Base-by-base conservation (phyloP, 2,797 vertebrate species). In the Vultur gryphus region DNA sequence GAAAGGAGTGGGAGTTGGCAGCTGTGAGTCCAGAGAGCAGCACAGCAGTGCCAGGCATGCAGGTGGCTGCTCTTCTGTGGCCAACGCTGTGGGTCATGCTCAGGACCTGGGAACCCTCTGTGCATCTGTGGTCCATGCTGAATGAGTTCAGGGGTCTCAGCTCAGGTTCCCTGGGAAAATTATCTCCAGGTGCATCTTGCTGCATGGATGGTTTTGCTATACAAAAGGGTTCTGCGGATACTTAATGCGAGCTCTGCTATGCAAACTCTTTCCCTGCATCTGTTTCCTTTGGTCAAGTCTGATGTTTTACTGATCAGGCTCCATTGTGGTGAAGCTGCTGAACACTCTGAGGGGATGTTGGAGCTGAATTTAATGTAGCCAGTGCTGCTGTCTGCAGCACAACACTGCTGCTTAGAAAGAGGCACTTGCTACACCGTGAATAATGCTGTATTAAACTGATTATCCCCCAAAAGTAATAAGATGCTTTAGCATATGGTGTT, bases 301-400 rank as follows among this genome's bases (percentile, higher is more conserved):
- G 66, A 0, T 67, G 66, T 46, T 59, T 29, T 35, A 9, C 55
- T 72, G 43, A 6, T 33, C 10, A 29, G 58, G 26, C 69, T 69
- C 11, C 1, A 0, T 6, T 31, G 87, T 9, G 31, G 23, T 28
- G 14, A 71, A 61, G 62, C 54, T 75, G 67, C 70, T 55, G 70
- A 54, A 24, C 2, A 0, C 35, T n/a, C 39, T 24, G n/a, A 23
- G 33, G 39, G 28, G 24, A 24, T 39, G 35, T 14, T 0, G 0
- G 67, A 62, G 55, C 77, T 29, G 31, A 25, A 4, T 35, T 61
- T 23, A 25, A 28, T 10, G n/a, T 7, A 35, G 29, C 11, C 20
- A 16, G 39, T 21, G 64, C 43, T 35, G 54, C 48, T 51, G 23
- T 23, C 15, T 78, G 62, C 28, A n/a, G 35, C 39, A n/a, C n/a